Evolutionary conservation across 2,797 vertebrate genomes (phyloP), one percentile per base, ranked within the genome.

Genomic region (Hybognathus amarus): DNA sequence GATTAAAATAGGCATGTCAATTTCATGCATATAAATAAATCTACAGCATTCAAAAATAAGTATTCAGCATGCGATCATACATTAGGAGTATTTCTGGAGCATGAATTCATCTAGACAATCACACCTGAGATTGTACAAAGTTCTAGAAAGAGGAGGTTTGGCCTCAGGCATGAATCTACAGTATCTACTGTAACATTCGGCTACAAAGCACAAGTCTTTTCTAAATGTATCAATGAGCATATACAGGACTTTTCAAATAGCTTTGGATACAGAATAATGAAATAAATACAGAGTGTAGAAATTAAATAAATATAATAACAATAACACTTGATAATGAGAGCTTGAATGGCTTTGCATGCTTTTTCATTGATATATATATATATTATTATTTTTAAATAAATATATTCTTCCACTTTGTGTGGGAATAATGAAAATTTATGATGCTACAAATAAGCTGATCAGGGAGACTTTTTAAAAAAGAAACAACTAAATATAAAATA

Each of bases 111-210:
- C 89, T 90, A 91, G 85, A 85, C 82, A 80, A 87, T 85, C 88
- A 94, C 91, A 95, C 94, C 95, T 95, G 95, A 95, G 94, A 91
- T 90, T 89, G 89, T 92, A 91, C 79, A 88, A 90, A 89, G 85
- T 88, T 92, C 90, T 92, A 93, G 87, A 92, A 93, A 92, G 66
- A 50, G 83, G 83, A 87, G 73, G 64, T 59, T 73, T 75, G 75
- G 90, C 81, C 80, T 79, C 87, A 85, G 87, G 85, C 85, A 80
- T 85, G 86, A 47, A 86, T 82, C 85, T 85, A 89, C 83, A 83
- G 86, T 87, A 74, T 81, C 71, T 85, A 86, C 38, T 54, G 77
- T 68, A 78, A 66, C 86, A 80, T 79, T 80, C 71, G 33, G 45
- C 71, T 82, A 87, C 70, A 85, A 80, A 79, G 73, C 42, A 52